A percentile compares a stretch with the other conserved stretches of the same genome.
Evolutionary conservation across 2,113 vertebrate genomes (phyloP).

Genomic region (Casuarius casuarius): DNA sequence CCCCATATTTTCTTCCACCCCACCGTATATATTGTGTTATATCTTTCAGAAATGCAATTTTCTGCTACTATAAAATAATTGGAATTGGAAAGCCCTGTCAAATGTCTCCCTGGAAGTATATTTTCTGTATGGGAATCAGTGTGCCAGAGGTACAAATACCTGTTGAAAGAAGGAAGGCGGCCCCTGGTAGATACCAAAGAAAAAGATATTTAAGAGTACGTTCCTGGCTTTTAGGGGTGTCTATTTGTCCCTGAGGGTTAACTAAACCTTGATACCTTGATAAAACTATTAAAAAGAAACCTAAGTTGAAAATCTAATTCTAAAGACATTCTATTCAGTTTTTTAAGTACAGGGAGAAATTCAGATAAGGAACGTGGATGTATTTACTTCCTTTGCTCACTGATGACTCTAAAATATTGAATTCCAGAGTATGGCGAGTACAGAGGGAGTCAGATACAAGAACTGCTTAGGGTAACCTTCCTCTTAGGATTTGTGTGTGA

Average conservation of each 20-base stretch:
- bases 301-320: neutral
- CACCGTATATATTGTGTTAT: neutral
- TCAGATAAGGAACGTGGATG: neutral
- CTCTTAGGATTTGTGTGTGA: neutral
- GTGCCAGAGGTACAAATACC: neutral
- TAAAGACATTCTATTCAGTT: neutral
- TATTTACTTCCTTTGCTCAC: neutral
- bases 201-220: neutral
- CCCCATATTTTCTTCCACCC: neutral
- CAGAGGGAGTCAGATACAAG: neutral
- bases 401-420: neutral
- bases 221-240: neutral
- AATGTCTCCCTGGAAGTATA: neutral
- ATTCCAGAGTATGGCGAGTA: neutral
- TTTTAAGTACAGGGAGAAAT: neutral
- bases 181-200: neutral
- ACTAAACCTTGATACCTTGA: neutral
- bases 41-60: neutral
- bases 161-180: neutral
- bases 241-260: neutral
- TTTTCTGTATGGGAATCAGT: neutral
- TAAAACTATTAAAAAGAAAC: neutral
- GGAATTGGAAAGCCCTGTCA: neutral
- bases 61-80: neutral
- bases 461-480: neutral